Conservation (phyloP, 2,888 invertebrate genomes). For the Apomyelois bistriatella region DNA sequence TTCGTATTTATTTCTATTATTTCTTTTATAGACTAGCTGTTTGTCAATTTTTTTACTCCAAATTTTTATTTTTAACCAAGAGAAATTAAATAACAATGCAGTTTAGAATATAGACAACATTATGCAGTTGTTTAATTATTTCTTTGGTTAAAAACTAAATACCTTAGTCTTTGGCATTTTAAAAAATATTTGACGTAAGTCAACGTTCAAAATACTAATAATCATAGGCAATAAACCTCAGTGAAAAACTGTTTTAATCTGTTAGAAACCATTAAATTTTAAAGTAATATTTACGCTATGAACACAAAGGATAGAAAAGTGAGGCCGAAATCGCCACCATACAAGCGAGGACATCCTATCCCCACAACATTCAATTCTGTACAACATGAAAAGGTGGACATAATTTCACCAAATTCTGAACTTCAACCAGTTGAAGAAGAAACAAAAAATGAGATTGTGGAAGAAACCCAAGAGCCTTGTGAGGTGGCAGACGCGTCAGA, state of each 20-base stretch:
- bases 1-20: too few species aligned
- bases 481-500: slow-evolving; percentile 25
- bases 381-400: slow-evolving; percentile 15
- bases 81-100: too few species aligned
- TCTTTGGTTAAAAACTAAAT: too few species aligned
- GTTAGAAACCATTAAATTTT: background rate
- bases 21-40: too few species aligned
- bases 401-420: slow-evolving; percentile 18
- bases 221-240: background rate
- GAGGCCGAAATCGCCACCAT: background rate
- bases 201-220: background rate
- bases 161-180: too few species aligned
- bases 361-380: background rate
- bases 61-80: too few species aligned
- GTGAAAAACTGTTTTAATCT: background rate
- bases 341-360: background rate
- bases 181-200: background rate
- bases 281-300: background rate
- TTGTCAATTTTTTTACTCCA: too few species aligned
- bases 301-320: background rate
- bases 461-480: slow-evolving; percentile 32
- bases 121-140: too few species aligned
- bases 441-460: slow-evolving; percentile 35
- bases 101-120: too few species aligned
- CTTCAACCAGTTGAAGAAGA: slow-evolving; percentile 36